Evolutionary conservation across 2,797 vertebrate genomes (phyloP), one percentile per base, ranked within the genome.

Genomic region (Ispidina lecontei): DNA sequence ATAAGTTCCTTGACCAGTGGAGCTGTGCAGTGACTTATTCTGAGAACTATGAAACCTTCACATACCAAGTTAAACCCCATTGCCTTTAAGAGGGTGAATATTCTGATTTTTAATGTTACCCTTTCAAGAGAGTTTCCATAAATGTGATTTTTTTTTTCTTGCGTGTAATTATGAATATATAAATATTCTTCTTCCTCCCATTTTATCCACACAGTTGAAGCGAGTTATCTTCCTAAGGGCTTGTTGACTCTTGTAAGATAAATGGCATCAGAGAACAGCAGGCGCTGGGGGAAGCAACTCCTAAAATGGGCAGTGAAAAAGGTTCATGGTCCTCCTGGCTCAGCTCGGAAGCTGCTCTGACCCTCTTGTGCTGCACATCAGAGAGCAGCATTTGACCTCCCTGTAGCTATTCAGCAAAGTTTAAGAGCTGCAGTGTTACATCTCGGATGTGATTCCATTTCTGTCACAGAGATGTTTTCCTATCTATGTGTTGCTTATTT

Each of bases 141-240:
- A 47, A 51, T 47, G 10, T 71, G 58, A 64, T n/a, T 21, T 49
- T 37, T 84, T 90, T 79, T 84, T 90, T 73, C 25, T 51, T 43
- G 41, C 35, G 13, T 33, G 9, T 49, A 29, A 75, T 87, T 91
- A 41, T 78, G 31, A 75, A 33, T 18, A 54, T 31, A 1, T 22
- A 62, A 31, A 9, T 37, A 28, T 52, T 87, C 18, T 37, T 59
- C 2, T 0, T 5, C 8, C 7, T 6, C 3, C 14, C 3, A 3
- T 25, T 89, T 83, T 63, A 51, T 68, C 41, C 37, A 0, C 18
- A 22, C 33, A 62, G 54, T 28, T 71, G 41, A 55, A 80, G 18
- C 33, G 18, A 52, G 17, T 8, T 63, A 10, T 65, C 19, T 81
- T 70, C 29, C 31, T 55, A 1, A 58, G 67, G 46, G 49, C 26